phyloP scores from a whole-genome alignment of 2,888 invertebrate genomes.

The Sarcophaga subvicina region DNA sequence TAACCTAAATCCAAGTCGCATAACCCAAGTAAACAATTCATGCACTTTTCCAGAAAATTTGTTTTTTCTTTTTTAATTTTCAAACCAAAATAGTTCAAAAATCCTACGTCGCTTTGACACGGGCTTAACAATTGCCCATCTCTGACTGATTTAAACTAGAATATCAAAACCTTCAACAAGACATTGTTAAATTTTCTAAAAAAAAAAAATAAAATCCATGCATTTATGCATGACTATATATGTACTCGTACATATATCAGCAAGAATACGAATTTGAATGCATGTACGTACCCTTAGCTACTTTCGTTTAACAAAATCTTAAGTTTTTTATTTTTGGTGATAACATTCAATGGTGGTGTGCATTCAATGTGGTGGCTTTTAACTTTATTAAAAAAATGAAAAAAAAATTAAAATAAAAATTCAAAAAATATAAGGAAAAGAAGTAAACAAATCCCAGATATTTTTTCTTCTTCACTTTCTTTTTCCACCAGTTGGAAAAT shows the following conservation, averaged over 20 bases:
- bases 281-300: too few species aligned
- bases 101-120: too few species aligned
- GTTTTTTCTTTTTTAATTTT: too few species aligned
- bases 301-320: slow-evolving; percentile 2
- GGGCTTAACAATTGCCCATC: background rate
- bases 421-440: too few species aligned
- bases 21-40: too few species aligned
- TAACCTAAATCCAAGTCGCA: too few species aligned
- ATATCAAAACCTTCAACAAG: slow-evolving; percentile 33
- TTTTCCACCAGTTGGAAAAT: too few species aligned
- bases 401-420: background rate
- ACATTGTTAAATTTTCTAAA: slow-evolving; percentile 17
- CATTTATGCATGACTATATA: too few species aligned
- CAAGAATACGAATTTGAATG: background rate
- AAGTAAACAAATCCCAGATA: too few species aligned
- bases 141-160: background rate
- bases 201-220: background rate
- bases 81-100: too few species aligned
- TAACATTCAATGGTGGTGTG: background rate
- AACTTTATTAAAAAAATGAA: slow-evolving; percentile 63
- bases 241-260: background rate
- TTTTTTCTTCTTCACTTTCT: too few species aligned
- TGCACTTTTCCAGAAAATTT: too few species aligned
- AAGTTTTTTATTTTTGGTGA: background rate
- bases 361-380: slow-evolving; percentile 52